Percentiles rank a stretch among this genome's conserved stretches.
Evolutionary conservation across 2,797 vertebrate genomes (phyloP).

Genomic region (Xenopus petersii): DNA sequence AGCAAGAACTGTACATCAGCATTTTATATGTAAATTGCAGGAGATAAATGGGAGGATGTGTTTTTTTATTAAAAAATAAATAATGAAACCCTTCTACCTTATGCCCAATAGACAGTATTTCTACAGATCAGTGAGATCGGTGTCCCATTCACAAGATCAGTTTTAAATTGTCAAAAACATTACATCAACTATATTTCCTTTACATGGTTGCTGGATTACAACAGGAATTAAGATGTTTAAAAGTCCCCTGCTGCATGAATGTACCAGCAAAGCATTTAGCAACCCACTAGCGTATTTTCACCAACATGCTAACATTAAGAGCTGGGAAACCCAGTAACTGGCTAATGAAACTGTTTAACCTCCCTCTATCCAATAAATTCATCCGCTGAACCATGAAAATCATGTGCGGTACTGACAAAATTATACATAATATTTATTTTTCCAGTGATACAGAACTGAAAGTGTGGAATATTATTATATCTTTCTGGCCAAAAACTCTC

Average conservation of each 20-base stretch:
- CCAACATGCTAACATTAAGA: too few species aligned
- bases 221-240: neutral
- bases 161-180: neutral
- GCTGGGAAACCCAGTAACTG: too few species aligned
- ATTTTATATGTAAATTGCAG: neutral
- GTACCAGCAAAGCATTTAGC: neutral
- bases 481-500: too few species aligned
- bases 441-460: too few species aligned
- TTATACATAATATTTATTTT: too few species aligned
- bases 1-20: neutral
- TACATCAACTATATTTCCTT: neutral
- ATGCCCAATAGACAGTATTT: neutral
- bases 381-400: too few species aligned
- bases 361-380: too few species aligned
- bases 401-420: too few species aligned
- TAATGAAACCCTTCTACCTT: neutral
- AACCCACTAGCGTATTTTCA: too few species aligned
- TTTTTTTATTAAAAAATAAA: neutral
- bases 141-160: neutral
- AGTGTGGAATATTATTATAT: too few species aligned
- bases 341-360: too few species aligned
- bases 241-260: neutral
- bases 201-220: neutral
- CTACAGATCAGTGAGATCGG: neutral
- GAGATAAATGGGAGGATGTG: neutral